phyloP scores from a whole-genome alignment of 1,140 invertebrate genomes.

The Probaryconus sp. region DNA sequence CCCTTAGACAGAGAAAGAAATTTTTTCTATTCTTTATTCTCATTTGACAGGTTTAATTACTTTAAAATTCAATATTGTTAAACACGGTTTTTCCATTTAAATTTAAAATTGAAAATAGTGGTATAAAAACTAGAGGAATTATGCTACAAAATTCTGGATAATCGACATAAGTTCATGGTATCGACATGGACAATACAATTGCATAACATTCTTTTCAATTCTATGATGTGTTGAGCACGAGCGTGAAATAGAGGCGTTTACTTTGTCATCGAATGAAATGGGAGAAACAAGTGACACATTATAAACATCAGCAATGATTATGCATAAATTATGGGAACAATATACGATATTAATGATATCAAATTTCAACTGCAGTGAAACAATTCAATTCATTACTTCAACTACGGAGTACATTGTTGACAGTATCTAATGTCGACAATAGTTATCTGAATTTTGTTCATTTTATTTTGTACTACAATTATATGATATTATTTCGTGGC shows the following conservation, averaged over 20 bases:
- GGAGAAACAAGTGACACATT: slow-evolving; percentile 17
- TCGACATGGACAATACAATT: slow-evolving; percentile 33
- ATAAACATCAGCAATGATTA: slow-evolving; percentile 16
- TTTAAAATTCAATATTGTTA: too few species aligned
- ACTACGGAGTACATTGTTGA: too few species aligned
- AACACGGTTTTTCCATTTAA: too few species aligned
- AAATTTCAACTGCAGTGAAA: slow-evolving; percentile 18
- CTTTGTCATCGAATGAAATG: slow-evolving; percentile 24
- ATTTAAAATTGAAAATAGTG: too few species aligned
- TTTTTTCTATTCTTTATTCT: too few species aligned
- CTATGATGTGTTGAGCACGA: slow-evolving; percentile 1
- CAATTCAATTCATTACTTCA: too few species aligned
- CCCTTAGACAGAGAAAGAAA: too few species aligned
- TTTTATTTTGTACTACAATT: too few species aligned
- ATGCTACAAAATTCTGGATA: slow-evolving; percentile 29
- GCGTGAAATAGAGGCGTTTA: slow-evolving; percentile 35
- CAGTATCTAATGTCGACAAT: too few species aligned
- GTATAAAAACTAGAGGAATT: slow-evolving; percentile 6
- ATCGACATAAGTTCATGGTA: slow-evolving; percentile 26
- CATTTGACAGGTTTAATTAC: too few species aligned
- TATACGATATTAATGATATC: slow-evolving; percentile 4
- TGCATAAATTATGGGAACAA: slow-evolving; percentile 27
- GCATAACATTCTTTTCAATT: slow-evolving; percentile 39
- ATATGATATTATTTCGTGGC: too few species aligned
- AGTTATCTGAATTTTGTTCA: too few species aligned